Percentiles rank a stretch among this genome's conserved stretches.
phyloP scores from a whole-genome alignment of 2,888 invertebrate genomes.

The Leptodirus hochenwartii region DNA sequence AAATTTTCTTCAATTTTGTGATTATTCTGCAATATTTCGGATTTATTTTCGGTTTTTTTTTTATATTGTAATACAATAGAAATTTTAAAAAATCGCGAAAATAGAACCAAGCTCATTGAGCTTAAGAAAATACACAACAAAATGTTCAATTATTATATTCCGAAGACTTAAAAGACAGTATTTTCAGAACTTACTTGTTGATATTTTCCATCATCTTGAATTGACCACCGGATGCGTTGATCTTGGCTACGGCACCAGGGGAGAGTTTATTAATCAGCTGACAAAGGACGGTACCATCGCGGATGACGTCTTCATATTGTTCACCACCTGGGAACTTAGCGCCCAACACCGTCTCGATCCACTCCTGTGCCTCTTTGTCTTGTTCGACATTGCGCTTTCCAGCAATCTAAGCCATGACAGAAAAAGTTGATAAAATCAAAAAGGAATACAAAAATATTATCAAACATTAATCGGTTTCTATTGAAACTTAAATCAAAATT shows the following conservation, averaged over 20 bases:
- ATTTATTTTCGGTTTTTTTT: no score
- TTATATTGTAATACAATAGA: no score
- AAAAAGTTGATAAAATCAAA: constrained; percentile 1
- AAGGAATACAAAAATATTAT: no score
- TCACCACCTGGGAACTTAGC: constrained; percentile 73
- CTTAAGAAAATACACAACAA: no score
- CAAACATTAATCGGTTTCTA: no score
- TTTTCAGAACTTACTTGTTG: constrained; percentile 50
- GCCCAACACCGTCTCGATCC: constrained; percentile 78
- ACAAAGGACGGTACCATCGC: constrained; percentile 86
- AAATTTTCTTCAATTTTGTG: not conserved
- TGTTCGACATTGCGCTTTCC: constrained; percentile 65
- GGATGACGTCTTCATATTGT: constrained; percentile 72
- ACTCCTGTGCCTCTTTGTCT: constrained; percentile 78
- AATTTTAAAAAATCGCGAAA: no score
- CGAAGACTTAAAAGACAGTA: no score
- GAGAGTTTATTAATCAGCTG: constrained; percentile 83
- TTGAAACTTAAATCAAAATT: no score
- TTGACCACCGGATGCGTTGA: constrained; percentile 88
- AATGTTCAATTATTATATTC: no score
- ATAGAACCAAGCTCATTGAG: no score
- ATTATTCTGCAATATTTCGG: not conserved
- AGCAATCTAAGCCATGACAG: constrained; percentile 41
- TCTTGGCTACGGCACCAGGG: constrained; percentile 76
- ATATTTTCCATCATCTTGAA: constrained; percentile 99